Evolutionary conservation across 1,140 invertebrate species (phyloP).

Genomic region (Drosophila serrata): DNA sequence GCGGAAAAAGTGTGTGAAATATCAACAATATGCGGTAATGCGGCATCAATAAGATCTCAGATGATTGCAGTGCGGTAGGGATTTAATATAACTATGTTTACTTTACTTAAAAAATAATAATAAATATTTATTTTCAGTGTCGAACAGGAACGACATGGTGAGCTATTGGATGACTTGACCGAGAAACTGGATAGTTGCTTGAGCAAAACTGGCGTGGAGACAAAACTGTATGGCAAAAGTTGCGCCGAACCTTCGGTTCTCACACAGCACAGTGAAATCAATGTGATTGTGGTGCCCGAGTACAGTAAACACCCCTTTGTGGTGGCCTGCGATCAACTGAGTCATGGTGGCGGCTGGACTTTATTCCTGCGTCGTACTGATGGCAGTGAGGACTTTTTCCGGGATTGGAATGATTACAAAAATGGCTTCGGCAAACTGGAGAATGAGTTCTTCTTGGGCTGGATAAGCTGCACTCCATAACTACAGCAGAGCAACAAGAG

Average conservation of each 20-base stretch:
- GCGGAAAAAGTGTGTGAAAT: slow-evolving; percentile 32
- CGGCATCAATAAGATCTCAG: slow-evolving; percentile 37
- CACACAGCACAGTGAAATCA: slow-evolving; percentile 36
- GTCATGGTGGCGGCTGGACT: slow-evolving; percentile 46
- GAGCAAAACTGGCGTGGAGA: slow-evolving; percentile 6
- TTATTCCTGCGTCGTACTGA: slow-evolving; percentile 87
- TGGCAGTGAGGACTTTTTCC: slow-evolving; percentile 88
- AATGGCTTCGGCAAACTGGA: slow-evolving; percentile 88
- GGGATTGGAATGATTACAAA: slow-evolving; percentile 88
- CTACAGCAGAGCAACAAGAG: slow-evolving; percentile 87
- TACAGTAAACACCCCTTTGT: slow-evolving; percentile 42
- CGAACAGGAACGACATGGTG: slow-evolving; percentile 36
- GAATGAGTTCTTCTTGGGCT: slow-evolving; percentile 88
- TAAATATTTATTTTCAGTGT: slow-evolving; percentile 12
- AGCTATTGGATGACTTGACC: slow-evolving; percentile 17
- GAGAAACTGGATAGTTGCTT: slow-evolving; percentile 25
- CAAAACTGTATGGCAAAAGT: slow-evolving; percentile 21
- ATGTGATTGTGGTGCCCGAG: slow-evolving; percentile 23
- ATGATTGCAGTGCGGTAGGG: slow-evolving; percentile 31
- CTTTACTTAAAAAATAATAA: too few relatives aligned
- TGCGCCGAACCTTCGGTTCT: slow-evolving; percentile 32
- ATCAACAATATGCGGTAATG: slow-evolving; percentile 34
- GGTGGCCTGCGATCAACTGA: slow-evolving; percentile 42
- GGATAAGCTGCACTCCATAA: slow-evolving; percentile 87
- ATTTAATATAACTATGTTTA: background rate